phyloP scores from a whole-genome alignment of 2,113 vertebrate genomes.

The Tyto alba region DNA sequence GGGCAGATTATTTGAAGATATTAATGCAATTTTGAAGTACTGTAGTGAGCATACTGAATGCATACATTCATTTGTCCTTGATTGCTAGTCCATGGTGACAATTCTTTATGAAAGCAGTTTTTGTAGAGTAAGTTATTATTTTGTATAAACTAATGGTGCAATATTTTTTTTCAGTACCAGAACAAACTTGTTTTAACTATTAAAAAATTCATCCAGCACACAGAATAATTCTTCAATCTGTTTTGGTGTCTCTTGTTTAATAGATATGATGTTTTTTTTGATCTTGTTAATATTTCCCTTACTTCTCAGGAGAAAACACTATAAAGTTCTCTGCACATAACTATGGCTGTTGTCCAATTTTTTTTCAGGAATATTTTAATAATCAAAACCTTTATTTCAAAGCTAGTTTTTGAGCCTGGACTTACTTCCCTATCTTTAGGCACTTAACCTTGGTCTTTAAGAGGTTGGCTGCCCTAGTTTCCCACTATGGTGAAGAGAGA shows the following conservation, averaged over 20 bases:
- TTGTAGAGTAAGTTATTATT: not conserved
- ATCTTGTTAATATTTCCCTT: not conserved
- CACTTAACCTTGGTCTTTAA: not conserved
- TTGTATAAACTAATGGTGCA: not conserved
- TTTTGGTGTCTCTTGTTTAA: not conserved
- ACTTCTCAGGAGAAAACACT: not conserved
- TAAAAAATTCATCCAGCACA: not conserved
- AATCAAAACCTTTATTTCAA: not conserved
- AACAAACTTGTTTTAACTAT: not conserved
- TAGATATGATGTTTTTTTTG: not conserved
- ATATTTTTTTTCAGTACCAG: not conserved
- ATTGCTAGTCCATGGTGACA: not conserved
- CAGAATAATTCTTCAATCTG: not conserved
- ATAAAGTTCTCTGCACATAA: not conserved
- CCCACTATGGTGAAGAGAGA: not conserved
- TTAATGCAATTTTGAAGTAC: conserved; percentile 16
- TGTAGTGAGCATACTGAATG: conserved; percentile 6
- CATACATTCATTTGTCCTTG: conserved; percentile 6
- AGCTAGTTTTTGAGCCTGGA: not conserved
- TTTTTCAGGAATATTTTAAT: not conserved
- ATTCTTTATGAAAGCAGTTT: conserved; percentile 11
- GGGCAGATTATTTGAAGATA: not conserved
- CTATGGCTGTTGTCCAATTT: not conserved
- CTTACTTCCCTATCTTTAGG: not conserved
- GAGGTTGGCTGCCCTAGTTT: not conserved